Evolutionary conservation across 2,888 invertebrate species (phyloP).

Genomic region (Chelonus formosanus): DNA sequence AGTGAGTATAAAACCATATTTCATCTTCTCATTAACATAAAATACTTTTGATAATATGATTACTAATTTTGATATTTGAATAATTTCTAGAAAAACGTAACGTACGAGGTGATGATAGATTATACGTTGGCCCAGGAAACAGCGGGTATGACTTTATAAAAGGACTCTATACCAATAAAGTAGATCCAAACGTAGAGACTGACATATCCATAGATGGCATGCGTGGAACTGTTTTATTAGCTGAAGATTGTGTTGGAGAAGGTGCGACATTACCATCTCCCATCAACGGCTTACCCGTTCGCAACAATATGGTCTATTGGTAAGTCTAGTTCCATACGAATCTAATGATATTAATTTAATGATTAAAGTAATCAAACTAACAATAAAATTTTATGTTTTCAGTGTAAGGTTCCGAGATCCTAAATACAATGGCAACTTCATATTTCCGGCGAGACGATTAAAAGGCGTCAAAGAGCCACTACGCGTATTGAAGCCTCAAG

Average conservation of each 20-base stretch:
- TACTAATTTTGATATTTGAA: constrained; percentile 10
- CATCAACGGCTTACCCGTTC: constrained; percentile 73
- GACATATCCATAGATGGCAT: constrained; percentile 81
- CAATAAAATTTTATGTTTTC: constrained; percentile 49
- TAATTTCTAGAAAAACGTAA: constrained; percentile 76
- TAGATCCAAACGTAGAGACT: constrained; percentile 67
- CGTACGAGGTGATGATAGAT: constrained; percentile 85
- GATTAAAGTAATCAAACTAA: background rate
- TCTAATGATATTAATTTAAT: background rate
- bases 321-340: constrained; percentile 46
- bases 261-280: constrained; percentile 77
- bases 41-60: constrained; percentile 10
- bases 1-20: constrained; percentile 66
- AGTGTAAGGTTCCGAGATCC: constrained; percentile 85
- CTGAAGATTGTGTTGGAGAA: constrained; percentile 74
- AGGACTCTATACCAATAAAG: constrained; percentile 73
- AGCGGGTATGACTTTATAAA: constrained; percentile 75
- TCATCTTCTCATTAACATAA: background rate
- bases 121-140: constrained; percentile 84
- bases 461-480: constrained; percentile 77
- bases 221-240: constrained; percentile 79
- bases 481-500: constrained; percentile 80
- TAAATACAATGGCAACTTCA: constrained; percentile 74
- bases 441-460: constrained; percentile 80
- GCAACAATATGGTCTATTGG: constrained; percentile 66